phyloP scores from a whole-genome alignment of 2,113 vertebrate genomes.

The Chaetura pelagica region DNA sequence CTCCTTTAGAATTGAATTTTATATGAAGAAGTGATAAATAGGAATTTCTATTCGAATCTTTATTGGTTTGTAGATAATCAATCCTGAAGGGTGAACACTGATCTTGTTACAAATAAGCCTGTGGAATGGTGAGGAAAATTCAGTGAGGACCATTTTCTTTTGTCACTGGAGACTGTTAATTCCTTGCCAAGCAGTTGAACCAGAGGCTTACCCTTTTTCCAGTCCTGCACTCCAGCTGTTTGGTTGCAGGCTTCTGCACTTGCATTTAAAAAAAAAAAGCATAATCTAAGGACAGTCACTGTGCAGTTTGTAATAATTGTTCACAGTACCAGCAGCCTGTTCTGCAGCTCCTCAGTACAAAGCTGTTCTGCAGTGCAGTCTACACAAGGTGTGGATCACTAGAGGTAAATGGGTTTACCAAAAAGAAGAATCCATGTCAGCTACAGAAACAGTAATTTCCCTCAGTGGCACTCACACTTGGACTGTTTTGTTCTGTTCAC shows the following conservation, averaged over 20 bases:
- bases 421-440: not conserved
- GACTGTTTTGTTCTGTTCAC: slow-evolving; percentile 30
- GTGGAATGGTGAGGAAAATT: not conserved
- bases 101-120: not conserved
- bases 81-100: not conserved
- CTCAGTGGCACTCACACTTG: not conserved
- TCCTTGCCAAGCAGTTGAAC: not conserved
- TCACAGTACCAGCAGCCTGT: not conserved
- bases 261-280: not conserved
- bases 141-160: not conserved
- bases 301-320: not conserved
- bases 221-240: not conserved
- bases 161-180: not conserved
- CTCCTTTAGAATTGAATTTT: not conserved
- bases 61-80: not conserved
- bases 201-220: not conserved
- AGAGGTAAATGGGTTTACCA: not conserved
- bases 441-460: not conserved
- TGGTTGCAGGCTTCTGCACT: not conserved
- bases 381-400: not conserved
- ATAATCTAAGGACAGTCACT: not conserved
- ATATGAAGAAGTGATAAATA: not conserved
- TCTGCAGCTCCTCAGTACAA: not conserved
- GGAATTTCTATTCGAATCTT: not conserved
- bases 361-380: not conserved